These are phyloP conservation scores for Atta cephalotes DNA, from an alignment of 1,140 invertebrate genomes.

Conservation along the genomic window DNA sequence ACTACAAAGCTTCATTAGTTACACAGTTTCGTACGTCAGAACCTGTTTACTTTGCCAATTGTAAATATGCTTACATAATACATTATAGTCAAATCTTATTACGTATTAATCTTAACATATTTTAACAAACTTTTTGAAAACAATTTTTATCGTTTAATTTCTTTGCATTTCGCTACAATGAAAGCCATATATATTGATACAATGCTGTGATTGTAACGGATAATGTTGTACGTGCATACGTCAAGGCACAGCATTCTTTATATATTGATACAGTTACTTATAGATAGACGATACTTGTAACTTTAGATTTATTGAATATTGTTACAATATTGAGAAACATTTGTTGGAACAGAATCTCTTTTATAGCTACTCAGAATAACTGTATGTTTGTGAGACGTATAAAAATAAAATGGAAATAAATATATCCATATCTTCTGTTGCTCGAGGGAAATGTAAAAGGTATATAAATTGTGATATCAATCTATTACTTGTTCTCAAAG, in stretches of 20 bases:
- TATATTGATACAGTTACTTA: background rate
- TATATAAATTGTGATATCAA: constrained; percentile 28
- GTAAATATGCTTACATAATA: background rate
- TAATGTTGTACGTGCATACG: no score
- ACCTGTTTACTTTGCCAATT: constrained; percentile 6
- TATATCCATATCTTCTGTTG: constrained; percentile 16
- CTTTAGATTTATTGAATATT: constrained; percentile 6
- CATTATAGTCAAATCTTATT: background rate
- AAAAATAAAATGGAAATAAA: background rate
- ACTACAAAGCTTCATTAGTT: background rate
- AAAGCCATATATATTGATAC: background rate
- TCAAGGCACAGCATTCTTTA: background rate
- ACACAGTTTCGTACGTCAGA: background rate
- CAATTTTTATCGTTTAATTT: background rate
- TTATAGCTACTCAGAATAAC: background rate
- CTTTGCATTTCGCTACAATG: background rate
- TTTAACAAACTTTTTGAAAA: background rate
- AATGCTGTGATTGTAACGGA: no score
- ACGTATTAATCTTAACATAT: no score
- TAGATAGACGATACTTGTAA: background rate
- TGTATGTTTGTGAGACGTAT: background rate
- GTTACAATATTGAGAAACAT: background rate
- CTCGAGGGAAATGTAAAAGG: background rate
- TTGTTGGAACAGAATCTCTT: constrained; percentile 7
- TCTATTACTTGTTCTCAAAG: background rate